Evolutionary conservation across 2,113 vertebrate genomes (phyloP).

Genomic region (Lepisosteus oculatus): DNA sequence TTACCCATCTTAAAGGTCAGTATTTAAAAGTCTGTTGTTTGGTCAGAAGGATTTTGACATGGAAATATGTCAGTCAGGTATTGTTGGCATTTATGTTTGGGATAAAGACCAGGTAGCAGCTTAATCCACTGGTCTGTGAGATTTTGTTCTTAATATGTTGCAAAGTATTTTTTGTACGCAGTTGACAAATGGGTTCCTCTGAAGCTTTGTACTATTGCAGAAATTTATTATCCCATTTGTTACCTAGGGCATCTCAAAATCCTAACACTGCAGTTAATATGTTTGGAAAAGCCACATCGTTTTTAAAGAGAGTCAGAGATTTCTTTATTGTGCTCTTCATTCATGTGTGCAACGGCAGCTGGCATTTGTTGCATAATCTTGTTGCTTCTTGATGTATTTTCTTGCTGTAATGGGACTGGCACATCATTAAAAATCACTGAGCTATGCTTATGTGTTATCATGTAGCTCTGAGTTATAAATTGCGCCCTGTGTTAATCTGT

Average conservation of each 20-base stretch:
- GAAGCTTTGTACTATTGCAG: neutral
- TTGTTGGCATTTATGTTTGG: conserved; percentile 33
- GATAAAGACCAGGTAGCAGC: conserved; percentile 15
- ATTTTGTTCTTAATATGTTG: conserved; percentile 11
- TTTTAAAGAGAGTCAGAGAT: neutral
- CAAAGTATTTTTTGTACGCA: conserved; percentile 23
- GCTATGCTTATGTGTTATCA: neutral
- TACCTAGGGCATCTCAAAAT: neutral
- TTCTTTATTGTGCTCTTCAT: neutral
- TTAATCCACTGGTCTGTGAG: conserved; percentile 12
- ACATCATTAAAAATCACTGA: neutral
- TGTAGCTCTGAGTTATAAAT: neutral
- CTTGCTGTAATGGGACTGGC: neutral
- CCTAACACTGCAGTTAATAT: neutral
- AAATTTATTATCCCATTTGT: neutral
- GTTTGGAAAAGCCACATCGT: neutral
- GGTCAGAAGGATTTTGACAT: conserved; percentile 27
- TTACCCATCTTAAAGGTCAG: conserved; percentile 18
- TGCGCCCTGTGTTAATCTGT: neutral
- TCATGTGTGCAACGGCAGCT: neutral
- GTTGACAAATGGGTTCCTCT: neutral
- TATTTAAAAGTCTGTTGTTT: conserved; percentile 18
- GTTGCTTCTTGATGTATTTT: neutral
- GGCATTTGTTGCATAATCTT: neutral
- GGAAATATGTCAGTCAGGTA: conserved; percentile 19